These are phyloP conservation scores for Dicentrarchus labrax DNA, from an alignment of 2,113 vertebrate species.

Conservation along the genomic window DNA sequence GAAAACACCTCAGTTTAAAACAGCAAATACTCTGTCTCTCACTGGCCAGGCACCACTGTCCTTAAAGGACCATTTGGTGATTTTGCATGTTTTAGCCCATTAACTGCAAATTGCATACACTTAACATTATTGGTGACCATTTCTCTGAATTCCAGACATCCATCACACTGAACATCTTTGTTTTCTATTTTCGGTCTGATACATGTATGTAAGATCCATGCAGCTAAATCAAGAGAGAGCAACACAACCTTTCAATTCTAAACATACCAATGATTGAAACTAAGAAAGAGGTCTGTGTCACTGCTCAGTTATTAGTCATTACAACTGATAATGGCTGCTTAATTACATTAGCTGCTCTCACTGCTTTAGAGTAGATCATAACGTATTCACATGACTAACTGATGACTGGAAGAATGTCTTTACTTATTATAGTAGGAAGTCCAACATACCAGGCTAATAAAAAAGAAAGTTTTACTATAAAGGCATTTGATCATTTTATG, in stretches of 20 bases:
- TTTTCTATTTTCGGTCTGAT: neutral
- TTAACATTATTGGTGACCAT: neutral
- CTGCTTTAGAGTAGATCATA: neutral
- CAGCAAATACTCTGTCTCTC: conserved; percentile 11
- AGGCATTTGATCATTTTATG: neutral
- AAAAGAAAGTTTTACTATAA: conserved; percentile 11
- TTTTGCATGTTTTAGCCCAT: conserved; percentile 26
- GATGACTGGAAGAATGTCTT: conserved; percentile 22
- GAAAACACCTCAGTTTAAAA: conserved; percentile 15
- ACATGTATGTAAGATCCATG: neutral
- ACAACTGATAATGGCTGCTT: neutral
- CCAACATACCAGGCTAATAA: neutral
- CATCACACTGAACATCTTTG: conserved; percentile 2
- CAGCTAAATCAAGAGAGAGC: neutral
- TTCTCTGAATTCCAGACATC: conserved; percentile 3
- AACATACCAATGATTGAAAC: neutral
- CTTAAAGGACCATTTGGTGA: neutral
- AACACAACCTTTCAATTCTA: conserved; percentile 6
- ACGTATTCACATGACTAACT: conserved; percentile 8
- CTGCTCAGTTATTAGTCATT: too few species aligned
- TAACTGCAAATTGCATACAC: conserved; percentile 15
- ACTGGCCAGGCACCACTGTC: conserved; percentile 5
- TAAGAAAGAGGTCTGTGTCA: neutral
- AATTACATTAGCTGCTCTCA: neutral
- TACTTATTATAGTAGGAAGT: conserved; percentile 3